Conservation (phyloP, 1,140 invertebrate genomes). For the Thaumatotibia leucotreta region DNA sequence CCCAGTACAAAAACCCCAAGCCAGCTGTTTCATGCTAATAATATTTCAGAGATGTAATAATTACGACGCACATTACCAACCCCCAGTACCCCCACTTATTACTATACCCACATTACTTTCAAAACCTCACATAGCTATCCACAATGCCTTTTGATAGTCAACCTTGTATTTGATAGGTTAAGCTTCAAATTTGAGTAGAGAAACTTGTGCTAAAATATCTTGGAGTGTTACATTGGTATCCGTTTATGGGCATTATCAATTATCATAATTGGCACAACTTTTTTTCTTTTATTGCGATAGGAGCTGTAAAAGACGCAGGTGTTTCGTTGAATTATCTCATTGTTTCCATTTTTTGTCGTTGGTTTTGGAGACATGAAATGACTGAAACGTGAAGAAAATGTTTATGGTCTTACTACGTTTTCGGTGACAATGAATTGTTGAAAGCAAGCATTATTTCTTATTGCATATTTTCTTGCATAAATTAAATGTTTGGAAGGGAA, state of each 20-base stretch:
- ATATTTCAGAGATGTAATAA: conserved; percentile 9
- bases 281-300: not conserved
- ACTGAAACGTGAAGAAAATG: not conserved
- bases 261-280: conserved; percentile 2
- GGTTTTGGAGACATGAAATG: not conserved
- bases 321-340: not conserved
- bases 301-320: conserved; percentile 3
- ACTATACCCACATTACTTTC: not conserved
- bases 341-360: conserved; percentile 1
- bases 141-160: not conserved
- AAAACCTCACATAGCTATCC: not conserved
- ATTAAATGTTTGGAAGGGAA: too few species aligned
- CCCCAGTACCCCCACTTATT: not conserved
- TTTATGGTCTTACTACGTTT: too few species aligned
- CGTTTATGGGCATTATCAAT: conserved; percentile 8
- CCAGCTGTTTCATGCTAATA: not conserved
- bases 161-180: not conserved
- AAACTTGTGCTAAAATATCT: not conserved
- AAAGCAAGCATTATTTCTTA: too few species aligned
- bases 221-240: not conserved
- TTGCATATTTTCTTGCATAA: too few species aligned
- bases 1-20: not conserved
- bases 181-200: not conserved
- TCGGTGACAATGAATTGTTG: too few species aligned
- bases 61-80: conserved; percentile 1